Evolutionary conservation across 2,113 vertebrate species (phyloP), one percentile per base, ranked within the genome.

Genomic region (Sterrhoptilus dennistouni): DNA sequence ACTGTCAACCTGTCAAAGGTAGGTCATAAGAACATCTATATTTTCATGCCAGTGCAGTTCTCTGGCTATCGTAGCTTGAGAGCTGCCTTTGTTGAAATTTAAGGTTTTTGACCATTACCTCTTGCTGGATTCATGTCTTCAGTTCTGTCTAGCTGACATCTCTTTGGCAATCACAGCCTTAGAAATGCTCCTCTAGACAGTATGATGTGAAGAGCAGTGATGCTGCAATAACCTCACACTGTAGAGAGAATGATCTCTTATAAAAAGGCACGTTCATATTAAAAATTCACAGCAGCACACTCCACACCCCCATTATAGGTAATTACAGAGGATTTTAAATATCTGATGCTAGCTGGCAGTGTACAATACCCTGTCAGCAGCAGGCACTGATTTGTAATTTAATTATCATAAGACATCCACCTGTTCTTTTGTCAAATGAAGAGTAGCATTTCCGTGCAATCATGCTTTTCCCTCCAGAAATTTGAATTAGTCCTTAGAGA

Each of bases 301-400:
- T 97, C 91, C 91, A 93, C 86, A 85, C 87, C 74, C 82, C 96
- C 96, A 93, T 96, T 96, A 95, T 97, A 97, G 94, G 97, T 97
- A 98, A 98, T 98, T 98, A 97, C 96, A 97, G 91, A 94, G 96
- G 93, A 94, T 98, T 98, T 98, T 96, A 97, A 98, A 98, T 98
- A 98, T 97, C 97, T 97, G 93, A 95, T 84, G 87, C 87, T 95
- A 86, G 94, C 79, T 98, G 96, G 96, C 94, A 97, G 92, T 5
- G n/a, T 95, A 97, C 95, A 96, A 96, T 97, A 96, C 96, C 49
- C 93, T 94, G 93, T 95, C 97, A 97, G 97, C 97, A 97, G 96
- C 86, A 95, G 89, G 95, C 93, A 94, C 93, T 97, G 97, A 97
- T 97, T 98, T 98, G 97, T 98, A 97, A 98, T 98, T 98, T 98